These are phyloP conservation scores for Penelope pileata DNA, from an alignment of 2,113 vertebrate genomes.

Conservation along the genomic window DNA sequence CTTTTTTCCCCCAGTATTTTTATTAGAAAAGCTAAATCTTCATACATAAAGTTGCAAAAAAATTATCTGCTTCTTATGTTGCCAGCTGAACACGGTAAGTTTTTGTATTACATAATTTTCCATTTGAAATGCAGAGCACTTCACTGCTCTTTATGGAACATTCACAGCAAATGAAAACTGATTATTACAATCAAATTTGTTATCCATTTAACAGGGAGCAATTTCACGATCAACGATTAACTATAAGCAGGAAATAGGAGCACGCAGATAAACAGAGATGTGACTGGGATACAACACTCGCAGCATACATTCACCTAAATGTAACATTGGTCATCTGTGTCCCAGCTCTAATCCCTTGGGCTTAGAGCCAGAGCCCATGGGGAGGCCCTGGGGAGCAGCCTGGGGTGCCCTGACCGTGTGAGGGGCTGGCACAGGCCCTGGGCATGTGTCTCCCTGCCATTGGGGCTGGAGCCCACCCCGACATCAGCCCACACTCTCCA, in stretches of 20 bases:
- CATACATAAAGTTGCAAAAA: not conserved
- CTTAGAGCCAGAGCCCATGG: not conserved
- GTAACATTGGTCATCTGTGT: not conserved
- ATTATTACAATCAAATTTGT: not conserved
- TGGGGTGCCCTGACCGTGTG: not conserved
- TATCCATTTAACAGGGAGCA: not conserved
- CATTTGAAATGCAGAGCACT: not conserved
- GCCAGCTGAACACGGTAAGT: not conserved
- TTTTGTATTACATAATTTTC: not conserved
- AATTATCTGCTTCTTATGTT: not conserved
- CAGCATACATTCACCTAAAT: not conserved
- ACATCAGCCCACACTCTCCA: not conserved
- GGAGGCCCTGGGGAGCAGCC: not conserved
- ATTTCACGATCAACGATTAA: not conserved
- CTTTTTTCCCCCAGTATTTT: not conserved
- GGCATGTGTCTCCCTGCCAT: rapidly evolving
- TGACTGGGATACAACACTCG: not conserved
- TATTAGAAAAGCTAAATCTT: not conserved
- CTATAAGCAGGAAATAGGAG: not conserved
- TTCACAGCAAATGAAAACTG: not conserved
- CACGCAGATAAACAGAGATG: not conserved
- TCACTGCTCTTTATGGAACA: not conserved
- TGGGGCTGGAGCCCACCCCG: not conserved
- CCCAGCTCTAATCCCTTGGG: not conserved
- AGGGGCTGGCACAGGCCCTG: not conserved